Evolutionary conservation across 2,797 vertebrate genomes (phyloP).

Genomic region (Semaprochilodus insignis): DNA sequence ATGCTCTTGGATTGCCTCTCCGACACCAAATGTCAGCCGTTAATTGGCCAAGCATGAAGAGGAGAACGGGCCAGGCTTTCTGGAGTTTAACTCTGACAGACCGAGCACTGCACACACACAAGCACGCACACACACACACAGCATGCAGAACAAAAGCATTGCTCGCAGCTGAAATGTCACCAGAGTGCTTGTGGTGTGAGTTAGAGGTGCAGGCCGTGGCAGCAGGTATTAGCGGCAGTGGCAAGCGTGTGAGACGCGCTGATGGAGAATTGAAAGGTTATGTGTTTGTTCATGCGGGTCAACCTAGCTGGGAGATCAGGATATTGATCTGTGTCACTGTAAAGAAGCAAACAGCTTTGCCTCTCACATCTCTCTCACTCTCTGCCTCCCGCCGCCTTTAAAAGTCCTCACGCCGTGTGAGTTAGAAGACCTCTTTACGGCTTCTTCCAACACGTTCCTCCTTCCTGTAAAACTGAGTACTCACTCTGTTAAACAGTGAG

Average conservation of each 20-base stretch:
- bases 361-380: constrained; percentile 45
- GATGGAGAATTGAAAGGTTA: constrained; percentile 61
- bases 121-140: constrained; percentile 8
- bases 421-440: not conserved
- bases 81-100: constrained; percentile 58
- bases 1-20: constrained; percentile 58
- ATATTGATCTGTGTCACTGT: constrained; percentile 58
- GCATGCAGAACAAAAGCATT: constrained; percentile 56
- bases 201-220: constrained; percentile 25
- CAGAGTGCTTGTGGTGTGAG: constrained; percentile 44
- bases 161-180: constrained; percentile 58
- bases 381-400: constrained; percentile 16
- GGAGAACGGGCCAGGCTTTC: constrained; percentile 51
- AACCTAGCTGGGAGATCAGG: constrained; percentile 46
- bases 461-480: not conserved
- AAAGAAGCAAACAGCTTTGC: constrained; percentile 51
- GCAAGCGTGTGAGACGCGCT: constrained; percentile 28
- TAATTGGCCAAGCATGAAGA: constrained; percentile 60
- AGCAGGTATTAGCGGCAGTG: constrained; percentile 40
- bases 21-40: constrained; percentile 62
- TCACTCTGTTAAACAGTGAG: not conserved
- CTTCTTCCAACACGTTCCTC: not conserved
- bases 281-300: constrained; percentile 58
- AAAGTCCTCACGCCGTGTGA: not conserved
- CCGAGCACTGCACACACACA: constrained; percentile 14